Evolutionary conservation across 92 coral and sea anemone species (phyloP).

Genomic region (Parazoanthus swiftii): DNA sequence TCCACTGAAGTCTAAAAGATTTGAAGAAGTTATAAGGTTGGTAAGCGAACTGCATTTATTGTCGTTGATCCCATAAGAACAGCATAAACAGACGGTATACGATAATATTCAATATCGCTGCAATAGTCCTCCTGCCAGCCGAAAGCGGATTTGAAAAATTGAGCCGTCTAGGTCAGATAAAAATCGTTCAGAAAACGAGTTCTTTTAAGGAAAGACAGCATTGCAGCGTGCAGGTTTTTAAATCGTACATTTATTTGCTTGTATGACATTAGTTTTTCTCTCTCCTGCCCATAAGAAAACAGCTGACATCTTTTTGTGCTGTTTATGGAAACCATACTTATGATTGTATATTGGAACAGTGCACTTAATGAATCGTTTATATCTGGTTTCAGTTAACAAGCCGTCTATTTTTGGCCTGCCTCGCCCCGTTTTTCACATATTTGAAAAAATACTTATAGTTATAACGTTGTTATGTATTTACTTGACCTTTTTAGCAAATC

Average conservation of each 20-base stretch:
- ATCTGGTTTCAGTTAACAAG: not conserved
- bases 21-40: slow-evolving; percentile 2
- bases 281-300: not conserved
- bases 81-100: not conserved
- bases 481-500: not conserved
- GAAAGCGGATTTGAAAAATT: too few relatives aligned
- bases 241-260: too few relatives aligned
- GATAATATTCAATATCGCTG: not conserved
- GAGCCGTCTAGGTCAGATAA: too few relatives aligned
- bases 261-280: not conserved
- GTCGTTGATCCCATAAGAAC: not conserved
- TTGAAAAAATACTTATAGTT: not conserved
- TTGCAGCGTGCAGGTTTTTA: too few relatives aligned
- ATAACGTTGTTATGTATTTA: not conserved
- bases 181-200: too few relatives aligned
- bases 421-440: slow-evolving; percentile 11
- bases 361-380: not conserved
- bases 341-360: not conserved
- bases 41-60: not conserved
- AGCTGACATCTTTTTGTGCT: not conserved
- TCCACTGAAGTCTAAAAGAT: not conserved
- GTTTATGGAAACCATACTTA: not conserved
- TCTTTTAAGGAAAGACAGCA: too few relatives aligned
- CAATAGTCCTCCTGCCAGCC: not conserved
- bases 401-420: not conserved